These are phyloP conservation scores for Candidula unifasciata DNA, from an alignment of 2,888 invertebrate species.

Conservation along the genomic window DNA sequence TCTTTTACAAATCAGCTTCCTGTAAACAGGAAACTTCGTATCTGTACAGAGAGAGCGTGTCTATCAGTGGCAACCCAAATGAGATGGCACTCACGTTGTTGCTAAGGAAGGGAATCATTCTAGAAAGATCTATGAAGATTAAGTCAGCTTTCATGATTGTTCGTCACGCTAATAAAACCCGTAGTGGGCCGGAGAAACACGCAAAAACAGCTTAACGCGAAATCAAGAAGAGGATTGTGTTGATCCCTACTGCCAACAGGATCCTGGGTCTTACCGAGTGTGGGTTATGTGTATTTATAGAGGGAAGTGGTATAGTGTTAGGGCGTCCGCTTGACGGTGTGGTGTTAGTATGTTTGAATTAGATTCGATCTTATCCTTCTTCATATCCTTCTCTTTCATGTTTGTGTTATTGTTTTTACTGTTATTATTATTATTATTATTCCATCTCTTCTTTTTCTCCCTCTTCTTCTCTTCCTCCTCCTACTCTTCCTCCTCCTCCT, in stretches of 20 bases:
- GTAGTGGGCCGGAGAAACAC: neutral
- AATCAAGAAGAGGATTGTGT: neutral
- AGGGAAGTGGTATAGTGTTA: too few relatives aligned
- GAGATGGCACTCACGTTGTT: neutral
- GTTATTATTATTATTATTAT: too few relatives aligned
- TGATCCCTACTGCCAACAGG: neutral
- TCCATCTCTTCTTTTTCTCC: neutral
- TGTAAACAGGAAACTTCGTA: neutral
- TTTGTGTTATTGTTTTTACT: too few relatives aligned
- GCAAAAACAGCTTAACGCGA: neutral
- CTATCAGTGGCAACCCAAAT: neutral
- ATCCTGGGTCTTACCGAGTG: too few relatives aligned
- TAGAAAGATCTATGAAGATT: neutral
- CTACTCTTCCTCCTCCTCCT: neutral
- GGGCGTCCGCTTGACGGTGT: too few relatives aligned
- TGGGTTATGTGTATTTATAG: too few relatives aligned
- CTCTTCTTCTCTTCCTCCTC: neutral
- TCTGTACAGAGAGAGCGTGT: neutral
- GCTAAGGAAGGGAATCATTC: neutral
- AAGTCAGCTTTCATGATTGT: neutral
- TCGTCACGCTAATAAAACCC: neutral
- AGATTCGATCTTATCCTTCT: too few relatives aligned
- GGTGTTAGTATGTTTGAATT: too few relatives aligned
- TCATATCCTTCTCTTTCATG: too few relatives aligned
- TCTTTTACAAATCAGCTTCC: neutral